Conservation (phyloP, 1,140 invertebrate genomes). For the Heterodera schachtii region DNA sequence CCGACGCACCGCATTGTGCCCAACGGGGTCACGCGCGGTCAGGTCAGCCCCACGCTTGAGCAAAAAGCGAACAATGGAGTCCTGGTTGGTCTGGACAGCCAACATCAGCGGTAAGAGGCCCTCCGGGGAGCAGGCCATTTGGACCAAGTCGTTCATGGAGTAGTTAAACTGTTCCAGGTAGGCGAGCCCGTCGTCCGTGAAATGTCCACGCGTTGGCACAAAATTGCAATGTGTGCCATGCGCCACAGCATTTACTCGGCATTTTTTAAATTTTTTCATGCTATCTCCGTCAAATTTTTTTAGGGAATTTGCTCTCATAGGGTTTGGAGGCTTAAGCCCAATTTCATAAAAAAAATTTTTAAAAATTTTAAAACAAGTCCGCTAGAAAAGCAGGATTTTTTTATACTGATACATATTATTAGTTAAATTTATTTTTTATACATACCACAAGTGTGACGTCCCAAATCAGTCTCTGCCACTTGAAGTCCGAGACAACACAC, state of each 20-base stretch:
- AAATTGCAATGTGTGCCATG: conserved; percentile 52
- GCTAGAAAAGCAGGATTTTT: too few species aligned
- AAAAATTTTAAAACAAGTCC: too few species aligned
- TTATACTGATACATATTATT: too few species aligned
- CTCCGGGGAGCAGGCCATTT: conserved; percentile 53
- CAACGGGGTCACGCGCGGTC: too few species aligned
- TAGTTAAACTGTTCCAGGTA: conserved; percentile 53
- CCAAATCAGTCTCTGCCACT: conserved; percentile 38
- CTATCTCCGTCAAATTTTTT: too few species aligned
- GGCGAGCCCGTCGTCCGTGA: conserved; percentile 48
- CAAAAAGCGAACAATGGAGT: conserved; percentile 55
- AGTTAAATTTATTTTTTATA: too few species aligned
- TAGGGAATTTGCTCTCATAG: too few species aligned
- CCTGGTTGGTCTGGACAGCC: conserved; percentile 21
- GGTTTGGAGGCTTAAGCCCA: too few species aligned
- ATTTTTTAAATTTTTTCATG: too few species aligned
- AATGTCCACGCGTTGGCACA: conserved; percentile 45
- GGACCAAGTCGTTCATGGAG: conserved; percentile 42
- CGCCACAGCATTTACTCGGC: conserved; percentile 33
- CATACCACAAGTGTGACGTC: conserved; percentile 40
- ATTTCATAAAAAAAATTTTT: too few species aligned
- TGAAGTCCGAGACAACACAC: conserved; percentile 43
- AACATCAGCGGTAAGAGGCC: conserved; percentile 61
- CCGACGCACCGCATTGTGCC: too few species aligned
- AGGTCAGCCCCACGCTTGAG: conserved; percentile 41